A percentile compares a stretch with the other conserved stretches of the same genome.
Evolutionary conservation across 2,113 vertebrate genomes (phyloP).

Genomic region (Pteruthius melanotis): DNA sequence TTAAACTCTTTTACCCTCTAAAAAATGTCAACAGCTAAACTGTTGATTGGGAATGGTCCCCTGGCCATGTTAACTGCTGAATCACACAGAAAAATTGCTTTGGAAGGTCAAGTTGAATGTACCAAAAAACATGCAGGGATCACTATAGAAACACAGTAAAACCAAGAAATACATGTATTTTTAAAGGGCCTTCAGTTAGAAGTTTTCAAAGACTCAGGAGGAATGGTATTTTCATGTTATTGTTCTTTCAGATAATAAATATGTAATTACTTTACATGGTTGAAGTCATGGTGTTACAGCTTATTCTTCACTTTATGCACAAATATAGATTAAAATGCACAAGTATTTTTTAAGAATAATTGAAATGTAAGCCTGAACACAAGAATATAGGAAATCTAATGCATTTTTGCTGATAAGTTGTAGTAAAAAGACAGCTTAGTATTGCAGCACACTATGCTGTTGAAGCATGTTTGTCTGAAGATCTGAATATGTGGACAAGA

Average conservation of each 20-base stretch:
- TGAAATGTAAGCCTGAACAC: neutral
- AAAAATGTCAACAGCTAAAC: neutral
- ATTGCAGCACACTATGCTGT: neutral
- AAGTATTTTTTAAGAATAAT: neutral
- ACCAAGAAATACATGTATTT: neutral
- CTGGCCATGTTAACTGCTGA: neutral
- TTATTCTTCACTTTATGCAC: neutral
- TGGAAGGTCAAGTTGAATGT: neutral
- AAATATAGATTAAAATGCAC: neutral
- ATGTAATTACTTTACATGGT: neutral
- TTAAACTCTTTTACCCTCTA: neutral
- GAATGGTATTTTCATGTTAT: neutral
- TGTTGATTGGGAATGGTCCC: neutral
- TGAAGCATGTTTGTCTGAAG: neutral
- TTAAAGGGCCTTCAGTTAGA: neutral
- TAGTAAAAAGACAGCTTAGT: neutral
- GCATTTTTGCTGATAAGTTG: neutral
- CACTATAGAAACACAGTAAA: neutral
- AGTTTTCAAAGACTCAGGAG: neutral
- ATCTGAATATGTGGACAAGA: neutral
- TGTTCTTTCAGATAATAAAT: neutral
- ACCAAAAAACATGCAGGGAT: neutral
- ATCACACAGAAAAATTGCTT: neutral
- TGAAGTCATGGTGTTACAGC: neutral
- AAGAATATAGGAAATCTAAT: neutral